Base-by-base conservation (phyloP, 1,140 invertebrate genomes). In the Drosophila willistoni region DNA sequence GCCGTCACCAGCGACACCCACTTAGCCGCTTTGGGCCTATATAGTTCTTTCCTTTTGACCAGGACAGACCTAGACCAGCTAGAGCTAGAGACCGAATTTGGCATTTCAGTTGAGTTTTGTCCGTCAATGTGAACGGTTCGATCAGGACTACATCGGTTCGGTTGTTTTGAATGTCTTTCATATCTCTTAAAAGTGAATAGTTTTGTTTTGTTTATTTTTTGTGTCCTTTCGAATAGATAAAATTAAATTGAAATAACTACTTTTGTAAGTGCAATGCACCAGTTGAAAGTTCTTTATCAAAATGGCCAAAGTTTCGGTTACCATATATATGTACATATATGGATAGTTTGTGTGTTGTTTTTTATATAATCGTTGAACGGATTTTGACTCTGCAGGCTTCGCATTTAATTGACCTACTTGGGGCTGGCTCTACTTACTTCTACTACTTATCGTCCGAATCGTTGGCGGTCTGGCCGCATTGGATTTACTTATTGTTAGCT, bases 331-430 rank as follows among this genome's bases (percentile, higher is more conserved):
- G n/a, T n/a, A n/a, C n/a, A n/a, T n/a, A n/a, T n/a, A n/a, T n/a
- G 66, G 42, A 64, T 57, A 81, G 79, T 68, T 72, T 62, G 17
- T 36, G 34, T n/a, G 14, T 44, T 25, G 1, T 22, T 19, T 61
- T 39, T 61, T 74, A 67, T 64, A 64, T 69, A 72, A 57, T 34
- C 22, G 17, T 1, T 42, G 44, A 47, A 65, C 66, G 60, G 63
- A 57, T 67, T 33, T 47, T 7, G 36, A 19, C 59, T 63, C 59
- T 77, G 60, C 64, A 59, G 66, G 67, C 54, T 65, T 66, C 84
- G 84, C 84, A 90, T 89, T 84, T 81, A 78, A 90, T 89, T 89
- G 84, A 89, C 85, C 84, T 68, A 89, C 66, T 89, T 89, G 84
- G 67, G 44, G 39, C 34, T 29, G 44, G 39, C 34, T 29, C 29